Evolutionary conservation across 1,140 invertebrate species (phyloP), one percentile per base, ranked within the genome.

Genomic region (Planococcus citri): DNA sequence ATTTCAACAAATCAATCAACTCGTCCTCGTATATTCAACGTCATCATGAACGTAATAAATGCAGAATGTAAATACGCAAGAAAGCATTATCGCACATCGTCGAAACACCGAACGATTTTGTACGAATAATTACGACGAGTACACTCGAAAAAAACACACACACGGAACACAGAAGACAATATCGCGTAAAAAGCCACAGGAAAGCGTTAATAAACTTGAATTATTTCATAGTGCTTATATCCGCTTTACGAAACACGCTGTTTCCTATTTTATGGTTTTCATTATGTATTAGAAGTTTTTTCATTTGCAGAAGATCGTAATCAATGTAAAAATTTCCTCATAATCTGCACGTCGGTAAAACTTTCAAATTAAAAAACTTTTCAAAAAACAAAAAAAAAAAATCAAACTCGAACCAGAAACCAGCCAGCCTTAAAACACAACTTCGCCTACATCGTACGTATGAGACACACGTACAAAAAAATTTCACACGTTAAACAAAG

Each of bases 351-450:
- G 41, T 51, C 41, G 41, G 41, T 51, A n/a, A 51, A 51, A 51
- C 41, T 51, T 51, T 51, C 41, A 51, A 51, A 51, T 51, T 51
- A 51, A 51, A 51, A 51, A 51, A 51, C 41, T 51, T 51, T 51
- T 51, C 41, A 20, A 6, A 51, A 51, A 51, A 37, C 6, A 37
- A 14, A 37, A 37, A 14, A 37, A 14, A 37, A 37, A 37, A 37
- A 37, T 8, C 14, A 51, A 17, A 51, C 41, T 20, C 41, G 33
- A 37, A n/a, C 29, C 29, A 33, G 4, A 6, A 33, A 33, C 29
- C 29, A 12, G 12, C 29, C 4, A 33, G 12, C 12, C 29, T 33
- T 12, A 6, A 33, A 33, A 3, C 29, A 33, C n/a, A n/a, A n/a
- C n/a, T n/a, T 33, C 29, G 12, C 29, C 29, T 3, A 33, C 12